These are phyloP conservation scores for Hirudo medicinalis DNA, from an alignment of 1,140 invertebrate genomes.

Conservation along the genomic window DNA sequence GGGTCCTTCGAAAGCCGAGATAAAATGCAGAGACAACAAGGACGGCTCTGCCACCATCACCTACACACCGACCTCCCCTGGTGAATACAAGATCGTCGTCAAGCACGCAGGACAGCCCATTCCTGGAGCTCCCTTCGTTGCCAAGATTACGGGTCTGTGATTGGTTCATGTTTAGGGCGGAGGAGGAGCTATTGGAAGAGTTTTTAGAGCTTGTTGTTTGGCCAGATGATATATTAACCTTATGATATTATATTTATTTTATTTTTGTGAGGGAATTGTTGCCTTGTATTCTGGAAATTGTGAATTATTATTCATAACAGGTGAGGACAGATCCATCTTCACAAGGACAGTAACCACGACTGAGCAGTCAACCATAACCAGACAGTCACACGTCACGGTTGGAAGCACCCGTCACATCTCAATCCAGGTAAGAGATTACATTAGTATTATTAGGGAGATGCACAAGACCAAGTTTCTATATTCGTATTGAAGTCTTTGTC, in stretches of 20 bases:
- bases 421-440: not conserved
- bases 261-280: too few relatives aligned
- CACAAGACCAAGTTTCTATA: too few relatives aligned
- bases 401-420: constrained; percentile 87
- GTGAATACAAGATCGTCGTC: constrained; percentile 83
- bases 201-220: not conserved
- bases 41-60: constrained; percentile 44
- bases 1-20: constrained; percentile 86
- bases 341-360: constrained; percentile 50
- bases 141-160: constrained; percentile 54
- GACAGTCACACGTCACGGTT: constrained; percentile 87
- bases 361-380: constrained; percentile 51
- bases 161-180: too few relatives aligned
- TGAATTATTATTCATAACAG: constrained; percentile 15
- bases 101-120: constrained; percentile 87
- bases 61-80: constrained; percentile 53
- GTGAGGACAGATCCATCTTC: constrained; percentile 6
- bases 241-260: too few relatives aligned
- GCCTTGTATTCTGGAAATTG: not conserved
- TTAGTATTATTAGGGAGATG: not conserved
- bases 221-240: too few relatives aligned
- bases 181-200: not conserved
- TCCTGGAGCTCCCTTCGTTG: constrained; percentile 74
- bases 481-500: not conserved
- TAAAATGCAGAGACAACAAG: constrained; percentile 76